Percentiles rank a stretch among this genome's conserved stretches.
phyloP scores from a whole-genome alignment of 2,888 invertebrate species.

The Villa cingulata region DNA sequence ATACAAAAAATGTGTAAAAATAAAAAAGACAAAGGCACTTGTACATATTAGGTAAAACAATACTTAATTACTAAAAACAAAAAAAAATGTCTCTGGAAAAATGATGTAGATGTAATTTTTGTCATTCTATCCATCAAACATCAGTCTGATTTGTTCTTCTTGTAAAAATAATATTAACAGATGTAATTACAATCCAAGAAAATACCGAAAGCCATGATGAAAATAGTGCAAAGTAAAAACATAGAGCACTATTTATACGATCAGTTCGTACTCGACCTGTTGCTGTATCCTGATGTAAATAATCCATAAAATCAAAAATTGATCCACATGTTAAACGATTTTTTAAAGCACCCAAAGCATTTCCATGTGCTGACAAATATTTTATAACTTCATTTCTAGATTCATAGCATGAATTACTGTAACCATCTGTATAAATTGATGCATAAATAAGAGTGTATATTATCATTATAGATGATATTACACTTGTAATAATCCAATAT shows the following conservation, averaged over 20 bases:
- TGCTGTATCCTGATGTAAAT: slow-evolving; percentile 52
- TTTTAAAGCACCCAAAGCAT: slow-evolving; percentile 33
- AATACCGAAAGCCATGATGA: slow-evolving; percentile 48
- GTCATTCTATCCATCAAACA: not conserved
- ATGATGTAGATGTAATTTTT: too few species aligned
- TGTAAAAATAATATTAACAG: slow-evolving; percentile 43
- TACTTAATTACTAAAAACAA: too few species aligned
- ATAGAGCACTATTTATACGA: slow-evolving; percentile 57
- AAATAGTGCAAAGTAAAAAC: slow-evolving; percentile 50
- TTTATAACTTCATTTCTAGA: slow-evolving; percentile 54
- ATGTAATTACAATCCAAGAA: slow-evolving; percentile 41
- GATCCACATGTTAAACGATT: slow-evolving; percentile 55
- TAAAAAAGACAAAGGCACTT: too few species aligned
- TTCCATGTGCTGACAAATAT: slow-evolving; percentile 34
- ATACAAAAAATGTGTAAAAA: too few species aligned
- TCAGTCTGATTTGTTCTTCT: slow-evolving; percentile 20
- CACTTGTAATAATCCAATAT: slow-evolving; percentile 55
- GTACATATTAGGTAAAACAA: too few species aligned
- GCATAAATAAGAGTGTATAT: slow-evolving; percentile 56
- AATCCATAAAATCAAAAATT: slow-evolving; percentile 74
- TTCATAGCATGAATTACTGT: slow-evolving; percentile 59
- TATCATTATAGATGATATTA: slow-evolving; percentile 47
- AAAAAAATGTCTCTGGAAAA: too few species aligned
- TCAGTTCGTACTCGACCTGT: slow-evolving; percentile 50
- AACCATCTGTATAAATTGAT: slow-evolving; percentile 57